These are phyloP conservation scores for Acleris cristana DNA, from an alignment of 2,888 invertebrate species.

Conservation along the genomic window DNA sequence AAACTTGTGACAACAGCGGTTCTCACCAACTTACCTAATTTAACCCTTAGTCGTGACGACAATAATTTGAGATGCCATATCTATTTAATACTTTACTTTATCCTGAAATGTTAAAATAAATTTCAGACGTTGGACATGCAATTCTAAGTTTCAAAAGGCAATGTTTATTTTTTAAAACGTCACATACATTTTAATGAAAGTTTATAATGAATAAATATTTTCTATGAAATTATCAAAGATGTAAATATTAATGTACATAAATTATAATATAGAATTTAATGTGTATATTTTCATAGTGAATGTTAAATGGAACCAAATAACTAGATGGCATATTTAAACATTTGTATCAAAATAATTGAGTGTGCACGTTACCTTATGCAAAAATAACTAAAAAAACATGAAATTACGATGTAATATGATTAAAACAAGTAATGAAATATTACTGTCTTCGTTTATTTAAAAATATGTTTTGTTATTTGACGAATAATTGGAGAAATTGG, in stretches of 20 bases:
- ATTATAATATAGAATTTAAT: slow-evolving; percentile 64
- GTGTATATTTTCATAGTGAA: slow-evolving; percentile 82
- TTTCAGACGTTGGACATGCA: background rate
- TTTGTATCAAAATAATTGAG: slow-evolving; percentile 34
- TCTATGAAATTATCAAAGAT: slow-evolving; percentile 55
- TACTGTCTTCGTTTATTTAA: slow-evolving; percentile 20
- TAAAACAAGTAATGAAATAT: slow-evolving; percentile 43
- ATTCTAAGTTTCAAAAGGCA: slow-evolving; percentile 2
- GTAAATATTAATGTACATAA: slow-evolving; percentile 72
- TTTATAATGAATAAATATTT: slow-evolving; percentile 46
- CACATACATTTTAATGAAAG: slow-evolving; percentile 14
- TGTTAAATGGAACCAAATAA: slow-evolving; percentile 82
- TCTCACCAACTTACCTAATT: slow-evolving; percentile 7
- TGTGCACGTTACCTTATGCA: slow-evolving; percentile 40
- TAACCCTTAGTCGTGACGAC: slow-evolving; percentile 44
- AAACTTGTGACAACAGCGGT: background rate
- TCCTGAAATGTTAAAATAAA: background rate
- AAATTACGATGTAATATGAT: slow-evolving; percentile 44
- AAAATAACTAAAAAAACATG: slow-evolving; percentile 39
- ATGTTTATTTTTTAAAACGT: slow-evolving; percentile 20
- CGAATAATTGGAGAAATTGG: slow-evolving; percentile 16
- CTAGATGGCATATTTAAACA: slow-evolving; percentile 50
- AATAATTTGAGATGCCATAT: slow-evolving; percentile 45
- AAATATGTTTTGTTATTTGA: slow-evolving; percentile 27
- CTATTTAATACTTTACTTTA: slow-evolving; percentile 14